Evolutionary conservation across 2,113 vertebrate species (phyloP), one percentile per base, ranked within the genome.

Genomic region (Carassius auratus): DNA sequence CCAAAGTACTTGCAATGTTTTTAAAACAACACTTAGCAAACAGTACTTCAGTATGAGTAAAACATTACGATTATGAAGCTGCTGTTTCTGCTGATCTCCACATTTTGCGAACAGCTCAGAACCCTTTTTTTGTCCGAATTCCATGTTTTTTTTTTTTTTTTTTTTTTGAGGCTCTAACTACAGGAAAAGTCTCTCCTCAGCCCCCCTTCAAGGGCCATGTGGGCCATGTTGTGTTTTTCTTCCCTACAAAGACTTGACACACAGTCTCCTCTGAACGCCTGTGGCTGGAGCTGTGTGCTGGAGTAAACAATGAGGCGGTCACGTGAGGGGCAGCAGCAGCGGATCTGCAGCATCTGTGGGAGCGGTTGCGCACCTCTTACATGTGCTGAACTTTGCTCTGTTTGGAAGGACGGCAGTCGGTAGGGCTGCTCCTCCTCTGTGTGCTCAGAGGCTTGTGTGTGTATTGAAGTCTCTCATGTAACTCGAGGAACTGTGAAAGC

Each of bases 181-280:
- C 85, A 79, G 87, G 79, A 68, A 74, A 19, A 42, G 52, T 50
- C 42, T 79, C 68, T 45, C 64, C 48, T 62, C 21, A 48, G 55
- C 48, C 26, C 7, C 12, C 64, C 82, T 85, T 82, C 38, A 76
- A 66, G 61, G 84, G 84, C 85, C 68, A 89, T 86, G 83, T 48
- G 59, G 87, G 88, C 84, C 86, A 88, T 79, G 85, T 89, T 85
- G 23, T 26, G n/a, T 75, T 92, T 88, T 91, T 91, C 87, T 92
- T 91, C 90, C 90, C 91, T 88, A 91, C 78, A 45, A 55, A 33
- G 36, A 89, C 52, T 33, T 78, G 76, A 14, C 8, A 81, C 80
- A 10, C 8, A 81, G 69, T 75, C 50, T 59, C 79, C 19, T 48
- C 48, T n/a, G 38, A 66, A 80, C 82, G 90, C 33, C 81, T 90